Conservation (phyloP, 2,888 invertebrate species). For the Eledone cirrhosa region DNA sequence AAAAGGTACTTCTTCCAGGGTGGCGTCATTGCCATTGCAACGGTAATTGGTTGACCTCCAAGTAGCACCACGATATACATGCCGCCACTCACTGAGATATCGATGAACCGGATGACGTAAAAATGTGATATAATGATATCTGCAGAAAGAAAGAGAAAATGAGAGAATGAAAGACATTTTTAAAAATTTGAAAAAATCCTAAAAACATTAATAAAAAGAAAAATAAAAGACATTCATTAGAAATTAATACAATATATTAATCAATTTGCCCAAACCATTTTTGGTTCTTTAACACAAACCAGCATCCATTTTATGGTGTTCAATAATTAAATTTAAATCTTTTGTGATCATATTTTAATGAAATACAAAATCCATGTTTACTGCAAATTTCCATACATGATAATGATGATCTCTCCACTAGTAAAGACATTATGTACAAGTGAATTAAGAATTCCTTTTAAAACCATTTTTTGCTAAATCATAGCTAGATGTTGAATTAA, state of each 20-base stretch:
- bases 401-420: too few relatives aligned
- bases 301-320: too few relatives aligned
- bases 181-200: background rate
- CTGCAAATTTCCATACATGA: too few relatives aligned
- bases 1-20: slow-evolving; percentile 81
- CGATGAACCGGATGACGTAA: slow-evolving; percentile 91
- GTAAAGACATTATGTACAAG: too few relatives aligned
- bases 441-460: too few relatives aligned
- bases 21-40: slow-evolving; percentile 77
- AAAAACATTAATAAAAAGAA: background rate
- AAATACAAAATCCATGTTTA: too few relatives aligned
- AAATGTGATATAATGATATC: slow-evolving; percentile 96
- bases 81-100: slow-evolving; percentile 95
- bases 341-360: too few relatives aligned
- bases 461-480: too few relatives aligned
- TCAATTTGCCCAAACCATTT: background rate
- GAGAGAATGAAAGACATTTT: too few relatives aligned
- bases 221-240: background rate
- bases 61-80: slow-evolving; percentile 95
- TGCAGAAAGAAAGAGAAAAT: slow-evolving; percentile 58
- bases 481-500: too few relatives aligned
- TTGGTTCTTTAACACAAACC: too few relatives aligned
- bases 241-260: background rate
- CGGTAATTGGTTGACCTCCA: slow-evolving; percentile 83
- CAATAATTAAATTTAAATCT: too few relatives aligned